Evolutionary conservation across 1,140 invertebrate genomes (phyloP).

Genomic region (Mya arenaria): DNA sequence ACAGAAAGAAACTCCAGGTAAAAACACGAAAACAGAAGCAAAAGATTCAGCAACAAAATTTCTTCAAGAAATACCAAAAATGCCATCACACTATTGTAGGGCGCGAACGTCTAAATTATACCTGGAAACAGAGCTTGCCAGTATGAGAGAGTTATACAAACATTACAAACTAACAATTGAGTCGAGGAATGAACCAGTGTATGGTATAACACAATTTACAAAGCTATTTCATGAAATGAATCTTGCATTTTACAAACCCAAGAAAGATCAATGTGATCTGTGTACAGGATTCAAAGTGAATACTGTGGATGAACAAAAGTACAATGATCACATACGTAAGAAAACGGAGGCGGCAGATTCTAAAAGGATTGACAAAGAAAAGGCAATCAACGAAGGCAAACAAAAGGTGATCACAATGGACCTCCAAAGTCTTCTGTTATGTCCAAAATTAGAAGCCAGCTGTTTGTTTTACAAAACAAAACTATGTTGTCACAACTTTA

Average conservation of each 20-base stretch:
- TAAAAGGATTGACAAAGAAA: conserved; percentile 14
- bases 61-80: conserved; percentile 3
- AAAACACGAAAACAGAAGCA: background rate
- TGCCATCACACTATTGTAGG: conserved; percentile 38
- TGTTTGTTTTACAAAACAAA: conserved; percentile 36
- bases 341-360: background rate
- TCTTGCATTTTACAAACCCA: conserved; percentile 28
- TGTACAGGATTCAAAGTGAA: conserved; percentile 5
- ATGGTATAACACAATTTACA: conserved; percentile 7
- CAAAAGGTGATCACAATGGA: conserved; percentile 30
- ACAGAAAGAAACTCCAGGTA: background rate
- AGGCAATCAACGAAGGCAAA: background rate
- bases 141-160: conserved; percentile 12
- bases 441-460: conserved; percentile 35
- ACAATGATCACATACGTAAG: conserved; percentile 17
- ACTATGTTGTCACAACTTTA: conserved; percentile 41
- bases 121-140: conserved; percentile 10
- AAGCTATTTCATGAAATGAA: conserved; percentile 35
- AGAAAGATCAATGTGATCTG: conserved; percentile 43
- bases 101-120: conserved; percentile 12
- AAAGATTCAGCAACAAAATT: background rate
- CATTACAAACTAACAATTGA: background rate
- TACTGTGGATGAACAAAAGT: background rate
- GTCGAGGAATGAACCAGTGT: background rate
- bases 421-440: conserved; percentile 26